Evolutionary conservation across 2,888 invertebrate genomes (phyloP), one percentile per base, ranked within the genome.

Genomic region (Psylliodes chrysocephalus): DNA sequence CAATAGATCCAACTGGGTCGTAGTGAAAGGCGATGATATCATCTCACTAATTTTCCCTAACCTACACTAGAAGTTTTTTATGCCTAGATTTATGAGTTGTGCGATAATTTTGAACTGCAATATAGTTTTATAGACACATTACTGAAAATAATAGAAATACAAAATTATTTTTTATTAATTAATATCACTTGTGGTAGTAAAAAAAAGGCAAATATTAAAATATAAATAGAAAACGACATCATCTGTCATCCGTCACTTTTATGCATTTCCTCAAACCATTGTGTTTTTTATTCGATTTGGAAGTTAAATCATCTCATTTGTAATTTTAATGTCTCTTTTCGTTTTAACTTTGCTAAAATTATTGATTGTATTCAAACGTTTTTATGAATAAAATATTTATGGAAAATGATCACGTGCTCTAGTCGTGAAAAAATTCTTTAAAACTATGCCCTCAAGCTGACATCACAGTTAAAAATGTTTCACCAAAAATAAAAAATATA

Each of bases 381-480:
- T 54, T 56, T 62, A 68, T 68, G 68, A 66, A 68, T 68, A 68
- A 68, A 66, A 68, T 68, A 68, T 68, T 68, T 64, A 64, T 66
- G 68, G 66, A 68, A 68, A 63, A 35, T 55, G 17, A 61, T 62
- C 68, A 68, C 62, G 68, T 62, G 66, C 46, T 51, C 47, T 38
- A n/a, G n/a, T 10, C 60, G 61, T 67, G 66, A 33, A 51, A 14
- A 18, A 38, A 1, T 28, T 33, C n/a, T 10, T 18, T 25, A n/a
- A 35, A 14, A 14, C 5, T 3, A 3, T 30, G 10, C 6, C 22
- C 10, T 8, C 30, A 30, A 30, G 15, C 2, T 15, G 35, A 8
- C 42, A 19, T 5, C 7, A 28, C n/a, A 49, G 28, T n/a, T 12
- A 19, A 47, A 47, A n/a, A 49, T n/a, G n/a, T n/a, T n/a, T n/a